A percentile compares a stretch with the other conserved stretches of the same genome.
Evolutionary conservation across 2,888 invertebrate genomes (phyloP).

Genomic region (Himalopsyche tibetana): DNA sequence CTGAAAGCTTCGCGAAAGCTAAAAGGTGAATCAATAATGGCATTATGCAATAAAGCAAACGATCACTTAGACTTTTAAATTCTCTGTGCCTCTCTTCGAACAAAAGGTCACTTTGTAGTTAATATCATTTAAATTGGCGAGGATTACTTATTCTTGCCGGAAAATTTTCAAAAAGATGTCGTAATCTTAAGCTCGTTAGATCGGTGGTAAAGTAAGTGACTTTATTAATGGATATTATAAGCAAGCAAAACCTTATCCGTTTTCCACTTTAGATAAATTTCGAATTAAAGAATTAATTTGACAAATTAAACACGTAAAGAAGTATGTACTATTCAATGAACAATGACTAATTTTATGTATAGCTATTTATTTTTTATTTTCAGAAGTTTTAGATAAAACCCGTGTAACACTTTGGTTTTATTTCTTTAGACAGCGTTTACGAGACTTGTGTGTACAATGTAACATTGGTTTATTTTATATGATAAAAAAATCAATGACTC

Average conservation of each 20-base stretch:
- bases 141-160: conserved; percentile 16
- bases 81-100: conserved; percentile 15
- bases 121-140: conserved; percentile 23
- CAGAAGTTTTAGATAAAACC: no score
- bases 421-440: no score
- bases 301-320: no score
- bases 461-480: no score
- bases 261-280: neutral
- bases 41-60: conserved; percentile 25
- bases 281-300: neutral
- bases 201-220: neutral
- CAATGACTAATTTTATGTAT: no score
- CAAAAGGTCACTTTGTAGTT: conserved; percentile 34
- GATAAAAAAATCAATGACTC: no score
- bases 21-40: conserved; percentile 34
- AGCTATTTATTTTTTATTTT: no score
- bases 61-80: conserved; percentile 34
- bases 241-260: neutral
- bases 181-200: conserved; percentile 24
- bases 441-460: no score
- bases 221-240: conserved; percentile 7
- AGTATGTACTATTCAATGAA: no score
- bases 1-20: conserved; percentile 31
- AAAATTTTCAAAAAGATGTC: conserved; percentile 9
- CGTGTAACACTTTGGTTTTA: no score